Base-by-base conservation (phyloP, 2,888 invertebrate genomes). In the Stegana nigrithorax region DNA sequence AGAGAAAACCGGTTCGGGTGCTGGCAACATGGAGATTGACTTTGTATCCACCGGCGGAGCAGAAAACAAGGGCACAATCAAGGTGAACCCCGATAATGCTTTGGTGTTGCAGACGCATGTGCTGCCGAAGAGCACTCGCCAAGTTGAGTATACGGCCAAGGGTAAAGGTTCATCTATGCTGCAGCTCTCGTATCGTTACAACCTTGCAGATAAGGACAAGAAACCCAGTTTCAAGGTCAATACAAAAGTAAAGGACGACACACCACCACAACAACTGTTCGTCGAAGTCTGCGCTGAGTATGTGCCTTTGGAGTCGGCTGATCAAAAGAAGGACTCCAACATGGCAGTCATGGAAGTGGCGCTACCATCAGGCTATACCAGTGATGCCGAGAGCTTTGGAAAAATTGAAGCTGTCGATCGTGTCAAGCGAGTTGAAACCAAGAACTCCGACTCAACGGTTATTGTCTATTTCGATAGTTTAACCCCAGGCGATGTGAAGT, bases 331-430 rank as follows among this genome's bases (percentile, higher is more conserved):
- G 73, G 89, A 90, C 56, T 91, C 92, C 66, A 97, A 97, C 70
- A 92, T 97, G 91, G 93, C 95, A 10, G 92, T 97, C 0, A 92
- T 97, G 88, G 95, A 96, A 78, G 92, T 97, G 0, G 91, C 91
- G 66, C 87, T 97, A 63, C 96, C 96, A 0, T 96, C 96, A 0
- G 97, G 97, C n/a, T 97, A 93, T 82, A 90, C 93, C 0, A 93
- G 94, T 0, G 94, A 96, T 73, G 86, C 90, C 68, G 91, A 91
- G 73, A 92, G 91, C 0, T 86, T 95, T 27, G 92, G 91, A 4
- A 88, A 89, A 70, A 85, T 91, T 45, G 69, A 75, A 55, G 61
- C 69, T n/a, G 87, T 87, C 69, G 88, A 89, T 74, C 81, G 75
- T 50, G 83, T 85, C 1, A 84, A 83, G 80, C 88, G 90, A 66